Evolutionary conservation across 2,888 invertebrate genomes (phyloP).

Genomic region (Conistra vaccinii): DNA sequence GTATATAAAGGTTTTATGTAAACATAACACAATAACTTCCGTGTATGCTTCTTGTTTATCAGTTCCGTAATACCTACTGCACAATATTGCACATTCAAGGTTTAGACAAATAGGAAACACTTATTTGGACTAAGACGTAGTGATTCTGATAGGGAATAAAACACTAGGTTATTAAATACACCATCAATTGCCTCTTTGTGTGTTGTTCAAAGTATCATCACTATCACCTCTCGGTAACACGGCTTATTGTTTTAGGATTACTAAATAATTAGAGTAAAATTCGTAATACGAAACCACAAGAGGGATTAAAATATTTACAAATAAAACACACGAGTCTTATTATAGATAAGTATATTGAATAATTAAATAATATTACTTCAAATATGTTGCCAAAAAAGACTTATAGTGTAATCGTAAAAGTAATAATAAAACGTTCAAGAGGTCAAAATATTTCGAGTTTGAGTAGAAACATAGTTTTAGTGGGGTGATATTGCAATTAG

Average conservation of each 20-base stretch:
- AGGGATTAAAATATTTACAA: constrained; percentile 52
- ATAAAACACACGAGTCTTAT: constrained; percentile 86
- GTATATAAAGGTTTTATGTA: neutral
- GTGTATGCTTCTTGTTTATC: constrained; percentile 29
- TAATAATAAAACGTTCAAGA: constrained; percentile 88
- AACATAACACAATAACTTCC: constrained; percentile 36
- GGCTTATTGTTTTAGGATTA: neutral
- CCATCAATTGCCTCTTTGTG: neutral
- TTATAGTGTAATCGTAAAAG: constrained; percentile 89
- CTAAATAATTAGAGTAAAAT: neutral
- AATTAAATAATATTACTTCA: constrained; percentile 91
- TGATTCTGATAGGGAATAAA: constrained; percentile 52
- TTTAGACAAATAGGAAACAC: constrained; percentile 50
- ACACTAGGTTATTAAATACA: constrained; percentile 6
- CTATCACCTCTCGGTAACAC: constrained; percentile 1
- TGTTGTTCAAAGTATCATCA: neutral
- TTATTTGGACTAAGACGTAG: constrained; percentile 45
- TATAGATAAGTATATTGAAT: constrained; percentile 91
- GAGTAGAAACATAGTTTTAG: constrained; percentile 82
- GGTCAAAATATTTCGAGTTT: constrained; percentile 87
- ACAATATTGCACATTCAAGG: constrained; percentile 38
- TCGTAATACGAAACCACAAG: neutral
- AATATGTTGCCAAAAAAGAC: constrained; percentile 90
- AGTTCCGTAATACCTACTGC: constrained; percentile 11
- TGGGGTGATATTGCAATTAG: constrained; percentile 79